phyloP scores from a whole-genome alignment of 2,888 invertebrate species.

The Heliconius cydno region DNA sequence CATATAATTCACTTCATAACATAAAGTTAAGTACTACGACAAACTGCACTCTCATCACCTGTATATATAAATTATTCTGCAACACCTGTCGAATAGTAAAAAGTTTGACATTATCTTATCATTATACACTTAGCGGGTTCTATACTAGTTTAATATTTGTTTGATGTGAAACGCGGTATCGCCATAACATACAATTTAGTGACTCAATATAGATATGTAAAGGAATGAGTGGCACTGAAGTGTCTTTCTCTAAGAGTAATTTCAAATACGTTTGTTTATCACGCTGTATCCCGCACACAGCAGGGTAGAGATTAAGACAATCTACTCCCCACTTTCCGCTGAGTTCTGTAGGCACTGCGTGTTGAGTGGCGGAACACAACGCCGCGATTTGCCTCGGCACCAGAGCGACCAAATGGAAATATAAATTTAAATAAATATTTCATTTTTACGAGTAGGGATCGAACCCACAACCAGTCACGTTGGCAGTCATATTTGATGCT shows the following conservation, averaged over 20 bases:
- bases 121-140: neutral
- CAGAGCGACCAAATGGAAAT: no score
- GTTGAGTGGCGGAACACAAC: no score
- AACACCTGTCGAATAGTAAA: constrained; percentile 3
- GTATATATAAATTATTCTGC: neutral
- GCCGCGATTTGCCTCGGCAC: no score
- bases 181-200: neutral
- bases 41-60: neutral
- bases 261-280: neutral
- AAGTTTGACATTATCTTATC: constrained; percentile 5
- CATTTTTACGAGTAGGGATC: no score
- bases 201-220: neutral
- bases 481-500: no score
- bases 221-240: neutral
- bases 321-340: no score
- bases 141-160: neutral
- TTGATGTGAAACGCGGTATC: neutral
- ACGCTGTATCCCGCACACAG: no score
- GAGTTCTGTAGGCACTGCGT: no score
- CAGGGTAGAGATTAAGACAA: no score
- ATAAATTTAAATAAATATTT: no score
- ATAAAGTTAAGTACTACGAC: neutral
- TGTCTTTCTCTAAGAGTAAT: neutral
- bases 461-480: no score
- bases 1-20: neutral